phyloP scores from a whole-genome alignment of 2,888 invertebrate genomes.

The Scaptomyza cyrtandrae region DNA sequence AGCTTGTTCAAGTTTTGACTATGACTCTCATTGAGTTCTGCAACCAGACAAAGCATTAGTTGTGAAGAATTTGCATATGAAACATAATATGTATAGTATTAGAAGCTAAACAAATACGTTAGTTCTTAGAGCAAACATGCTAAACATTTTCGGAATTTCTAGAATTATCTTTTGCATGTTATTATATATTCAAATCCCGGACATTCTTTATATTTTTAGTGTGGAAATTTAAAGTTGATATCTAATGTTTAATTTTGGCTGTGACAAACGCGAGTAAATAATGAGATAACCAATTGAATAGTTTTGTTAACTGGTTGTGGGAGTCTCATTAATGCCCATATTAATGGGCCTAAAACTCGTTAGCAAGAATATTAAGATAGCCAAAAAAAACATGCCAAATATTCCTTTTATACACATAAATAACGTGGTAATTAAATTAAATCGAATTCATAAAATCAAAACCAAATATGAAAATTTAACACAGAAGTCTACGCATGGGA shows the following conservation, averaged over 20 bases:
- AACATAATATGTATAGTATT: constrained; percentile 25
- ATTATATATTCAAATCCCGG: constrained; percentile 3
- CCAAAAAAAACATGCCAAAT: constrained; percentile 45
- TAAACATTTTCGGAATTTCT: constrained; percentile 58
- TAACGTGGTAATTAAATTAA: constrained; percentile 54
- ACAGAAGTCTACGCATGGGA: constrained; percentile 1
- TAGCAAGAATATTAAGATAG: constrained; percentile 30
- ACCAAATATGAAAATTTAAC: constrained; percentile 9
- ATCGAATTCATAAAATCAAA: constrained; percentile 14
- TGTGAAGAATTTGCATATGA: constrained; percentile 47
- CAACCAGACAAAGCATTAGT: constrained; percentile 18
- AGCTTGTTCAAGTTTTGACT: constrained; percentile 17
- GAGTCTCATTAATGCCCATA: constrained; percentile 55
- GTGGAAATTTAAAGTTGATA: constrained; percentile 24
- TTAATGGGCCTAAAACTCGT: constrained; percentile 56
- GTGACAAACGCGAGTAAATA: constrained; percentile 50
- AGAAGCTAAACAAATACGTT: constrained; percentile 43
- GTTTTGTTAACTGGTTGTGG: constrained; percentile 22
- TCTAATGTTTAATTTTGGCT: constrained; percentile 40
- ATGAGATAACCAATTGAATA: constrained; percentile 36
- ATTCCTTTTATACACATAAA: constrained; percentile 53
- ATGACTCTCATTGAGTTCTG: constrained; percentile 20
- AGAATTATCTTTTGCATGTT: constrained; percentile 35
- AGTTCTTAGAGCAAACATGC: constrained; percentile 34
- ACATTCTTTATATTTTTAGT: constrained; percentile 29